Conservation (phyloP, 2,888 invertebrate species). For the Tachina fera region DNA sequence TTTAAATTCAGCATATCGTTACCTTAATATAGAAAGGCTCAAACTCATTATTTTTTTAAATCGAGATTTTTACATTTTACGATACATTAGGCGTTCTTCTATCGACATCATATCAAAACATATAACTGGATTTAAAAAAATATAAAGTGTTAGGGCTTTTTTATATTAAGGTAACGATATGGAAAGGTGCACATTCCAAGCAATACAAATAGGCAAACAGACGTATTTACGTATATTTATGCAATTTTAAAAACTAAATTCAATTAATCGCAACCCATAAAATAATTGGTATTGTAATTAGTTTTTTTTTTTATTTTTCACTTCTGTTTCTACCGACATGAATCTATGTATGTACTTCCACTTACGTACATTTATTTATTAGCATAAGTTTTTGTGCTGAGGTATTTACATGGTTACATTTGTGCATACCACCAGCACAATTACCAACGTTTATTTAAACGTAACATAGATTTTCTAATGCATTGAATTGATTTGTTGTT, state of each 20-base stretch:
- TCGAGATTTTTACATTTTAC: too few relatives aligned
- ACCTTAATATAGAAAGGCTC: too few relatives aligned
- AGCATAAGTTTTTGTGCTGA: neutral
- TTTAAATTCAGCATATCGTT: conserved; percentile 5
- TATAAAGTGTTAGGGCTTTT: too few relatives aligned
- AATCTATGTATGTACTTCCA: conserved; percentile 37
- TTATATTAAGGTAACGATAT: too few relatives aligned
- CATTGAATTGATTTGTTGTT: conserved; percentile 50
- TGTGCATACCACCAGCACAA: conserved; percentile 62
- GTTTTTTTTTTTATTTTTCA: conserved; percentile 6
- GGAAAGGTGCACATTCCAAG: conserved; percentile 10
- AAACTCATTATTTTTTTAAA: too few relatives aligned
- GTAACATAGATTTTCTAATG: conserved; percentile 60
- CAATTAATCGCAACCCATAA: conserved; percentile 42
- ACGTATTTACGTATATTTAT: neutral
- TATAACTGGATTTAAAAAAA: too few relatives aligned
- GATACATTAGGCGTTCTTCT: too few relatives aligned
- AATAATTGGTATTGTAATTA: conserved; percentile 53
- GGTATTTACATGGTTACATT: conserved; percentile 37
- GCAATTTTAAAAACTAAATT: conserved; percentile 38
- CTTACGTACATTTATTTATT: conserved; percentile 16
- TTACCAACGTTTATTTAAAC: conserved; percentile 59
- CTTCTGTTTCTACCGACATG: too few relatives aligned
- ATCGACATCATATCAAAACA: too few relatives aligned
- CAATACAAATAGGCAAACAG: neutral